phyloP scores from a whole-genome alignment of 2,113 vertebrate species.

The Elachura formosa region DNA sequence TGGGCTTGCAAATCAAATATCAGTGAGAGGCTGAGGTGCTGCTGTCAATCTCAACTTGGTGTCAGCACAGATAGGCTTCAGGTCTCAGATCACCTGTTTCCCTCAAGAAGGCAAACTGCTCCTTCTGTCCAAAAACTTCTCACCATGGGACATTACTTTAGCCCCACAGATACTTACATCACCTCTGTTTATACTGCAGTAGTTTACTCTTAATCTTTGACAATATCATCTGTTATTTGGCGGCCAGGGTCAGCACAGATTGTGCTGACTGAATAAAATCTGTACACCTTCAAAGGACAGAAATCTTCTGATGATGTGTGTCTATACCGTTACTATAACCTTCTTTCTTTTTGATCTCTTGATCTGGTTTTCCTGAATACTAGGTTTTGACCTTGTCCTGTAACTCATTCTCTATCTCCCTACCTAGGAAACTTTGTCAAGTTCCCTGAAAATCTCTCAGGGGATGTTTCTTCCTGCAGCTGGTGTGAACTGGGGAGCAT shows the following conservation, averaged over 20 bases:
- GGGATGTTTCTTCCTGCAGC: not conserved
- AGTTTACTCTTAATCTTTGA: not conserved
- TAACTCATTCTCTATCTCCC: rapidly evolving
- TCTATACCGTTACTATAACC: not conserved
- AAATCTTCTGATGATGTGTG: not conserved
- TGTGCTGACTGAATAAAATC: not conserved
- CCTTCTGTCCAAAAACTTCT: not conserved
- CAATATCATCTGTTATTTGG: not conserved
- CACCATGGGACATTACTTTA: not conserved
- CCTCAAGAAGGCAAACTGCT: not conserved
- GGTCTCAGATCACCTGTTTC: not conserved
- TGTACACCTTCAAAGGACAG: not conserved
- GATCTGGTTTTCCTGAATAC: not conserved
- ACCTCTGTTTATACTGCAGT: not conserved
- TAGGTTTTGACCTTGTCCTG: not conserved
- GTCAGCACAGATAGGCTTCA: not conserved
- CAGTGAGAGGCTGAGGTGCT: not conserved
- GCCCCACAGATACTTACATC: not conserved
- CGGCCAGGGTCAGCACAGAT: not conserved
- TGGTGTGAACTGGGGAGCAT: not conserved
- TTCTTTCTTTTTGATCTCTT: not conserved
- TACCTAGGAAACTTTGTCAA: not conserved
- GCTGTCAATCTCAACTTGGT: rapidly evolving
- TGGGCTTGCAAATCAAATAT: rapidly evolving
- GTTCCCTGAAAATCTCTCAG: not conserved